phyloP scores from a whole-genome alignment of 2,797 vertebrate genomes.

The Chelon auratus region DNA sequence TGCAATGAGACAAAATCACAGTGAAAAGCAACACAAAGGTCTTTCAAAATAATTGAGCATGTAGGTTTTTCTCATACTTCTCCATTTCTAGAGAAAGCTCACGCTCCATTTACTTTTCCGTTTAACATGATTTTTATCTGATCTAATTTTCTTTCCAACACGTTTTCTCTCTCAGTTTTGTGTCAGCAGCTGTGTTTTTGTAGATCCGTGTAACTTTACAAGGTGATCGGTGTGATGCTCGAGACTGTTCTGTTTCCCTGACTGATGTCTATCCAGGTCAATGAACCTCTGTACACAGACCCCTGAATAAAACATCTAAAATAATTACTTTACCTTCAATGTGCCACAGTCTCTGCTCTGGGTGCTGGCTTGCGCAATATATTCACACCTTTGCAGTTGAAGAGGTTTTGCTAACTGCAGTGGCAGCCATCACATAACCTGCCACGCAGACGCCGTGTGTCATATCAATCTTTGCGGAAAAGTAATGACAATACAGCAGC shows the following conservation, averaged over 20 bases:
- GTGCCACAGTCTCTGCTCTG: background rate
- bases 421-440: background rate
- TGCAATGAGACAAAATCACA: constrained; percentile 13
- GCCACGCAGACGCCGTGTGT: no score
- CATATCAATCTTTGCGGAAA: background rate
- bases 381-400: background rate
- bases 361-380: background rate
- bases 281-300: background rate
- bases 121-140: background rate
- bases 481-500: background rate
- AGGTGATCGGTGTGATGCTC: background rate
- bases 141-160: no score
- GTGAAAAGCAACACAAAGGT: constrained; percentile 22
- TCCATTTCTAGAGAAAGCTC: constrained; percentile 1
- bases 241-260: background rate
- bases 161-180: background rate
- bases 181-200: background rate
- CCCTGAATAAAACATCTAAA: constrained; percentile 2
- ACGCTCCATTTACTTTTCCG: background rate
- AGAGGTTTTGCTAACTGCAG: background rate
- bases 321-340: constrained; percentile 10
- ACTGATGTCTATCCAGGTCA: background rate
- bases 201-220: background rate
- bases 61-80: background rate
- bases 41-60: background rate